These are phyloP conservation scores for Orchestes rusci DNA, from an alignment of 2,888 invertebrate species.

Conservation along the genomic window DNA sequence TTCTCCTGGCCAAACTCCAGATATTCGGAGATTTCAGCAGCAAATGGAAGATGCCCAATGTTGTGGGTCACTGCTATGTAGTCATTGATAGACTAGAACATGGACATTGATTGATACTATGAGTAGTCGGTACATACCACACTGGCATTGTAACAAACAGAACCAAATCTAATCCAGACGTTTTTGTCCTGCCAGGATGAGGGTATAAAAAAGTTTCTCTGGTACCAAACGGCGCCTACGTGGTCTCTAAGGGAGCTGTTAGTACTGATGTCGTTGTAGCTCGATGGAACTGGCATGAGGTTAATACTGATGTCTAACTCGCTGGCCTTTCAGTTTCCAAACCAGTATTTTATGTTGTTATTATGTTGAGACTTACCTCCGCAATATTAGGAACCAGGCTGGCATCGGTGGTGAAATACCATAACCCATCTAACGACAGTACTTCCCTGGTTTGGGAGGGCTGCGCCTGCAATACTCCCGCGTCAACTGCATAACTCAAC, in stretches of 20 bases:
- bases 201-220: conserved; percentile 75
- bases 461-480: conserved; percentile 29
- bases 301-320: too few relatives aligned
- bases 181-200: conserved; percentile 60
- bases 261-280: conserved; percentile 89
- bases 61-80: conserved; percentile 69
- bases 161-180: conserved; percentile 85
- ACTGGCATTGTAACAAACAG: conserved; percentile 83
- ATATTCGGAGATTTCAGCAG: conserved; percentile 67
- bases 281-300: conserved; percentile 91
- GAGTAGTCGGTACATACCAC: conserved; percentile 78
- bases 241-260: conserved; percentile 74
- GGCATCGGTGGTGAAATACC: conserved; percentile 49
- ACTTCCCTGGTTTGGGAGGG: conserved; percentile 62
- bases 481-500: background rate
- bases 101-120: background rate
- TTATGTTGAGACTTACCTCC: conserved; percentile 9
- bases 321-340: too few relatives aligned
- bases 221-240: conserved; percentile 94
- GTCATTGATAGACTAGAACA: conserved; percentile 79
- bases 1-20: conserved; percentile 63
- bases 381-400: conserved; percentile 12
- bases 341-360: too few relatives aligned
- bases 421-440: conserved; percentile 71
- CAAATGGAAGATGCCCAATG: conserved; percentile 94